phyloP scores from a whole-genome alignment of 2,113 vertebrate genomes.

The Hypomesus transpacificus region DNA sequence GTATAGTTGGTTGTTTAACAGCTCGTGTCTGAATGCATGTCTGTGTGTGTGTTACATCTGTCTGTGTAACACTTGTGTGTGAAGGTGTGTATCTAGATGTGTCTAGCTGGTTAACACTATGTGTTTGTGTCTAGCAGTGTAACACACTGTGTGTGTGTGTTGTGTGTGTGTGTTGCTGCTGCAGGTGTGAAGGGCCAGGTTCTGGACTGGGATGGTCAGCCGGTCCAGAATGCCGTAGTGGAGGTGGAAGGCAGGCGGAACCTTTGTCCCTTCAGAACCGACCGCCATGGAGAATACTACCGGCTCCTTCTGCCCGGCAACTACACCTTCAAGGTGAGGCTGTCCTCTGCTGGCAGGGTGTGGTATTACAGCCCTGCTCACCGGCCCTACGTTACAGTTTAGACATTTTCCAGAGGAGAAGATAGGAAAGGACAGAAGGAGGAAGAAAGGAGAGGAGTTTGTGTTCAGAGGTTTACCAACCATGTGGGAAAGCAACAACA shows the following conservation, averaged over 20 bases:
- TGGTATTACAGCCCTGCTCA: background rate
- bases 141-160: constrained; percentile 1
- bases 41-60: too few relatives aligned
- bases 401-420: too few relatives aligned
- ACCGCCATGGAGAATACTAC: constrained; percentile 86
- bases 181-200: constrained; percentile 92
- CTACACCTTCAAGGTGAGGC: constrained; percentile 85
- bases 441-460: too few relatives aligned
- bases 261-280: constrained; percentile 81
- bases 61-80: too few relatives aligned
- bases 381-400: too few relatives aligned
- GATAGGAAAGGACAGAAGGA: too few relatives aligned
- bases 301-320: constrained; percentile 86
- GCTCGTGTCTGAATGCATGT: too few relatives aligned
- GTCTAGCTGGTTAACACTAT: constrained; percentile 2
- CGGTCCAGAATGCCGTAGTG: constrained; percentile 78
- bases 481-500: too few relatives aligned
- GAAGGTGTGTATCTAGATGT: background rate
- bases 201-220: constrained; percentile 66
- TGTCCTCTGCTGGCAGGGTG: constrained; percentile 15
- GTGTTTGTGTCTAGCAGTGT: background rate
- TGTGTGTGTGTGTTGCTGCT: constrained; percentile 26
- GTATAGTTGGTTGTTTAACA: background rate
- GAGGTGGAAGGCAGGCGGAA: constrained; percentile 80
- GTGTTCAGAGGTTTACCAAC: too few relatives aligned